Base-by-base conservation (phyloP, 1,140 invertebrate genomes). In the Dendroctonus ponderosae region DNA sequence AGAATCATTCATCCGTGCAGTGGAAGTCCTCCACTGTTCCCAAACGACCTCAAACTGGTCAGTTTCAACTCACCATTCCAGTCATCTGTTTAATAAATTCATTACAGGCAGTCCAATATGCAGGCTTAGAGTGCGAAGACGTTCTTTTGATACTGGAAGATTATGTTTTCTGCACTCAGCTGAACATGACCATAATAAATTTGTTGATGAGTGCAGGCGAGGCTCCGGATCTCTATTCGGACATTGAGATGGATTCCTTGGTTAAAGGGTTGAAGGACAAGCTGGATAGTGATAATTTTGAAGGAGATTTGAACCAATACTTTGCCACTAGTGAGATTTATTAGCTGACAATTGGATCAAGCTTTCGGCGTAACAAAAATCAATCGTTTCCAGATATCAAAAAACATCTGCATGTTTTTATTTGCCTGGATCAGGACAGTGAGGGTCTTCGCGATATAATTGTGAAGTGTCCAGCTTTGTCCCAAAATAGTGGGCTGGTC, bases 101-200 rank as follows among this genome's bases (percentile, higher is more conserved):
- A 26, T 72, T 72, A 46, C 52, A 80, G 78, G 89, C 87, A 5
- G 87, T 96, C 80, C 91, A 94, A 78, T 72, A 80, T 11, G 87
- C 90, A n/a, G 93, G 89, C 15, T 80, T 96, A 43, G 92, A 95
- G 54, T 88, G 88, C 9, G 87, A 95, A 76, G 82, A 75, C 75
- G 82, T 69, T 85, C 90, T 79, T 50, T 81, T 97, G 15, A 72
- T 96, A 5, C 77, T 97, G 0, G 94, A 97, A 75, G 94, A 97
- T 71, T 88, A 92, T 75, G 90, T 96, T 69, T 81, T 94, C 14
- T 80, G 88, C 5, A 86, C 92, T 39, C 76, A 83, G 7, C 76
- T 78, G 15, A 80, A 85, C 50, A 77, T 90, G 14, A 88, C 89
- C 73, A 79, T 87, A 62, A 78, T 92, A 12, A 89, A 90, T 75